A percentile compares a stretch with the other conserved stretches of the same genome.
Evolutionary conservation across 2,113 vertebrate species (phyloP).

Genomic region (Symphodus melops): DNA sequence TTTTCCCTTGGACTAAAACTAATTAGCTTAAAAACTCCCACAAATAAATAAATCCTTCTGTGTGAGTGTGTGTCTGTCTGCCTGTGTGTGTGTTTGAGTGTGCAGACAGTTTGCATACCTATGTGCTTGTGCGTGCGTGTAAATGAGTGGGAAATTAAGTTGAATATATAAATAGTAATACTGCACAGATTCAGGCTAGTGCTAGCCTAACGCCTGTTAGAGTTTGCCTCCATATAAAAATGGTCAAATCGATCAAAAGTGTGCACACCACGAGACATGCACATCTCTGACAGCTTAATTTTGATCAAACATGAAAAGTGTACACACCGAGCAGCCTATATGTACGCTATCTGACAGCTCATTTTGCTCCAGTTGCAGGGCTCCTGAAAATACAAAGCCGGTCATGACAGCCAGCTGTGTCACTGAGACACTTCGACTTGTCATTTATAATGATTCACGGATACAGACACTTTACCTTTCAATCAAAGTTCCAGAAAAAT

Average conservation of each 20-base stretch:
- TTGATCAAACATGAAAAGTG: conserved; percentile 59
- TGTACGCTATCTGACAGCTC: conserved; percentile 44
- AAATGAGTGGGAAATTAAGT: conserved; percentile 69
- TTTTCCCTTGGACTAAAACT: conserved; percentile 81
- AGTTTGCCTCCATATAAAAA: conserved; percentile 29
- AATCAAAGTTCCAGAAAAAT: conserved; percentile 9
- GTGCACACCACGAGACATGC: conserved; percentile 10
- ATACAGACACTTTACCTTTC: conserved; percentile 32
- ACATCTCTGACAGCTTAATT: conserved; percentile 55
- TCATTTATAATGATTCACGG: conserved; percentile 61
- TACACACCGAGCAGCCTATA: conserved; percentile 31
- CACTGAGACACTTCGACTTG: conserved; percentile 53
- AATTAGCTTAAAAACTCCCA: conserved; percentile 84
- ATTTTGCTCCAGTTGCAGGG: conserved; percentile 54
- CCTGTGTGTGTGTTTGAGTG: conserved; percentile 33
- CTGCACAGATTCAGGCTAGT: conserved; percentile 55
- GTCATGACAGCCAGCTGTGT: conserved; percentile 39
- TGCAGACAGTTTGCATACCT: conserved; percentile 33
- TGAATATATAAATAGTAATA: conserved; percentile 81
- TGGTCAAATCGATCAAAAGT: conserved; percentile 44
- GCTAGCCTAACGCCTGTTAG: conserved; percentile 53
- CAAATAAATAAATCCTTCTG: conserved; percentile 82
- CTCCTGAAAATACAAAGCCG: conserved; percentile 43
- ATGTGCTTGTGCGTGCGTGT: conserved; percentile 43
- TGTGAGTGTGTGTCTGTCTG: conserved; percentile 16